Evolutionary conservation across 2,113 vertebrate species (phyloP), one percentile per base, ranked within the genome.

Genomic region (Ranitomeya variabilis): DNA sequence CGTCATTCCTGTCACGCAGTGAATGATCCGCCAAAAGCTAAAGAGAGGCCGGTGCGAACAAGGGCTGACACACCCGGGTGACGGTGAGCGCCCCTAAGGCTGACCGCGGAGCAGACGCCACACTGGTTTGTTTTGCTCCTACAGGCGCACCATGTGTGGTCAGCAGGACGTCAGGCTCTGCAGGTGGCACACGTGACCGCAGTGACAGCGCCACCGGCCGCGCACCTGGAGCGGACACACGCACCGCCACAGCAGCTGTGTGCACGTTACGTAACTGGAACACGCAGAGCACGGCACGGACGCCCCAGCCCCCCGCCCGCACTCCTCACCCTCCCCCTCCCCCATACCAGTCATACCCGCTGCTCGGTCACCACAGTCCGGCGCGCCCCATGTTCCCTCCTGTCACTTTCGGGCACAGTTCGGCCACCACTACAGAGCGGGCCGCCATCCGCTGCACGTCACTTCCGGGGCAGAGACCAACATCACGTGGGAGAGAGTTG

Each of bases 341-440:
- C 78, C 16, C 59, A 9, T 15, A 55, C 78, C 79, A 26, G 55
- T 31, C 79, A 80, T 80, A 89, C 76, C 83, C 52, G 57, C 83
- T 71, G 83, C 73, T 6, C 83, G 67, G 79, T 80, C 66, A 86
- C 31, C 21, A 79, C 52, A 9, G 45, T 51, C 76, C 21, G 62
- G 67, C 13, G 31, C 59, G 21, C 74, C 74, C 54, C 88, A 89
- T 84, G 26, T 80, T 62, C 78, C 78, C 79, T 60, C 45, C 66
- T 80, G 77, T 80, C 79, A 71, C 67, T n/a, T 37, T 51, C 54
- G 57, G 78, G 45, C 7, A 64, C 45, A 31, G 37, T 60, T 14
- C 11, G 64, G 26, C 59, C 79, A 62, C 66, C 80, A 55, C 73
- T 11, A 51, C 26, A 51, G 19, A 21, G 45, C 55, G 52, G 64